phyloP scores from a whole-genome alignment of 1,140 invertebrate species.

The Pseudomyrmex dendroicus region DNA sequence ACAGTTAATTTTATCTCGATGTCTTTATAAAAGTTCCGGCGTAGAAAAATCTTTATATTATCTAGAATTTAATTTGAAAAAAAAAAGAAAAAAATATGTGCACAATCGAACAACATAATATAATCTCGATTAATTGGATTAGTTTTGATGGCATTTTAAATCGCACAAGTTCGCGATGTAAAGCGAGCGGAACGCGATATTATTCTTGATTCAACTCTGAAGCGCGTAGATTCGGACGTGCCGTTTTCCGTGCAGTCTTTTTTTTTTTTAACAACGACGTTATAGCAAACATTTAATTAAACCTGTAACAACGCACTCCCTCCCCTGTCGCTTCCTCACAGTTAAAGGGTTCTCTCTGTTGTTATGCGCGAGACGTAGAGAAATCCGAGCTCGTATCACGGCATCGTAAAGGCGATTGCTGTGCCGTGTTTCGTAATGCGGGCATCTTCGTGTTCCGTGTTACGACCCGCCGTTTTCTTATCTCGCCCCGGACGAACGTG shows the following conservation, averaged over 20 bases:
- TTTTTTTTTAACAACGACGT: conserved; percentile 50
- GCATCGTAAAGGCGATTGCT: conserved; percentile 80
- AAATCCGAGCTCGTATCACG: conserved; percentile 69
- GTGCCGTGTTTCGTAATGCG: conserved; percentile 81
- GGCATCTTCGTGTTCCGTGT: conserved; percentile 82
- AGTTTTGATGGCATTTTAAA: neutral
- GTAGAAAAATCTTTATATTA: no score
- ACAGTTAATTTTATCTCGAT: neutral
- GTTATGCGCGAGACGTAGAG: conserved; percentile 81
- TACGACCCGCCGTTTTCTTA: conserved; percentile 81
- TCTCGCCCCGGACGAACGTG: conserved; percentile 79
- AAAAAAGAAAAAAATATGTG: neutral
- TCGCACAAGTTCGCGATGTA: neutral
- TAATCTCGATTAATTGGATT: neutral
- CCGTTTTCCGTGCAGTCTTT: conserved; percentile 52
- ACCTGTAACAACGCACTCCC: conserved; percentile 71
- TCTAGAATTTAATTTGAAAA: no score
- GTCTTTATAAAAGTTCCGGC: neutral
- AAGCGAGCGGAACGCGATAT: neutral
- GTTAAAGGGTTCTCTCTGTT: conserved; percentile 75
- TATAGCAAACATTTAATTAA: conserved; percentile 82
- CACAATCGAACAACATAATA: neutral
- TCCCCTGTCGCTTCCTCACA: neutral
- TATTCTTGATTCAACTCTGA: conserved; percentile 39
- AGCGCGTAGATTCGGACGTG: conserved; percentile 49